phyloP scores from a whole-genome alignment of 2,797 vertebrate species.

The Anolis apletophallus region DNA sequence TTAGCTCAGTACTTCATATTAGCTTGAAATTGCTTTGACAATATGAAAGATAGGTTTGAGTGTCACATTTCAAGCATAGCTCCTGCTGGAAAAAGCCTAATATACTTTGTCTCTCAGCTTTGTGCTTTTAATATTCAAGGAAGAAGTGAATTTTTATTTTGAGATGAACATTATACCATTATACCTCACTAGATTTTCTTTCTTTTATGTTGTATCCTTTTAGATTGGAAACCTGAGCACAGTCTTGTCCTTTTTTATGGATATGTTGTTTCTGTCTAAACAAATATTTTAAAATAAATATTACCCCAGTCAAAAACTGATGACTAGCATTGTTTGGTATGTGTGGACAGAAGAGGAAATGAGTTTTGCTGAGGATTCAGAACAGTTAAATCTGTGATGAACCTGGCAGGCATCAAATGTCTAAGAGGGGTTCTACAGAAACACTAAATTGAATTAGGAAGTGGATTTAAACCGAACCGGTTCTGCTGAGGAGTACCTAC shows the following conservation, averaged over 20 bases:
- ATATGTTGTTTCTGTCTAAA: not conserved
- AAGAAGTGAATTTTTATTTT: not conserved
- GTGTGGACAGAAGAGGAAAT: not conserved
- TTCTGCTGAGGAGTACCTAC: too few relatives aligned
- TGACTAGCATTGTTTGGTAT: not conserved
- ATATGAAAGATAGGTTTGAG: not conserved
- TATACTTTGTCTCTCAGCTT: not conserved
- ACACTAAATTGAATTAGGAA: too few relatives aligned
- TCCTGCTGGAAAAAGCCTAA: not conserved
- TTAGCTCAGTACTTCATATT: conserved; percentile 28
- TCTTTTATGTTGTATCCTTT: not conserved
- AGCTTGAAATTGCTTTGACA: conserved; percentile 1
- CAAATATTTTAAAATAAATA: not conserved
- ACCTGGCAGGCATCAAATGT: not conserved
- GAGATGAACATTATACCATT: not conserved
- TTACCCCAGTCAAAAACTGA: not conserved
- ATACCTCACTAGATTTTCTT: not conserved
- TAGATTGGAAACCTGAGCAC: not conserved
- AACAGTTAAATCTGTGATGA: conserved; percentile 5
- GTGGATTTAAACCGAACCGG: too few relatives aligned
- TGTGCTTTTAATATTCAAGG: not conserved
- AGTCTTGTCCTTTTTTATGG: not conserved
- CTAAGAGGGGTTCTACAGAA: not conserved
- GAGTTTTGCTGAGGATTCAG: not conserved
- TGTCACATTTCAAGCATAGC: not conserved